Base-by-base conservation (phyloP, 2,113 vertebrate genomes). In the Sterna hirundo region DNA sequence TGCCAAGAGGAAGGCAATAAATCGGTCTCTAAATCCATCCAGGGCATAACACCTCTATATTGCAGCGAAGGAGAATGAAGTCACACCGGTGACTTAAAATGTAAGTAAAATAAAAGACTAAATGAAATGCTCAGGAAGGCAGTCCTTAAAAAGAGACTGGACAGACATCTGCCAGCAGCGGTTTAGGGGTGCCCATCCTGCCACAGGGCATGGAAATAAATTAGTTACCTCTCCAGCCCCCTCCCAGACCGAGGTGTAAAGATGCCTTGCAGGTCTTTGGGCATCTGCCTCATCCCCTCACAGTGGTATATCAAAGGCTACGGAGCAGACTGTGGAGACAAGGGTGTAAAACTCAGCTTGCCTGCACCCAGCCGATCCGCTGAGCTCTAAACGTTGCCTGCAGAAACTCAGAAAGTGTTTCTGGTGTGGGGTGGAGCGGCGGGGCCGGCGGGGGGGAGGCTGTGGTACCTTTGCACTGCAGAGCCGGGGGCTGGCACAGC, bases 241-340 rank as follows among this genome's bases (percentile, higher is more conserved):
- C 16, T 71, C n/a, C 22, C n/a, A 88, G 47, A 80, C 15, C 5
- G 2, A 49, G 81, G 25, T 4, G 11, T 44, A 47, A 38, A 80
- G 44, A 30, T 40, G 19, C 38, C 44, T 71, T 51, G 15, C 18
- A 17, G 25, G 32, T 42, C 30, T 86, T 42, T 70, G 52, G 29
- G 38, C 26, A 6, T 72, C 70, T 40, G 61, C 51, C 22, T 88
- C 8, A 16, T 18, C 13, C 74, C 29, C 23, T 84, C 52, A 4
- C 38, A 0, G 0, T 18, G 34, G 47, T 27, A 0, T 36, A 5
- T 55, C 5, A 30, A 21, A 44, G 64, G 44, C 14, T 60, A 3
- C 1, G 3, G 69, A 84, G 69, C 54, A 62, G 61, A 12, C 29
- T 86, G 77, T 2, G 0, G 47, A 70, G 32, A 8, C 30, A 30